A percentile compares a stretch with the other conserved stretches of the same genome.
Conservation (phyloP, 2,797 vertebrate species). For the Bufotes viridis region DNA sequence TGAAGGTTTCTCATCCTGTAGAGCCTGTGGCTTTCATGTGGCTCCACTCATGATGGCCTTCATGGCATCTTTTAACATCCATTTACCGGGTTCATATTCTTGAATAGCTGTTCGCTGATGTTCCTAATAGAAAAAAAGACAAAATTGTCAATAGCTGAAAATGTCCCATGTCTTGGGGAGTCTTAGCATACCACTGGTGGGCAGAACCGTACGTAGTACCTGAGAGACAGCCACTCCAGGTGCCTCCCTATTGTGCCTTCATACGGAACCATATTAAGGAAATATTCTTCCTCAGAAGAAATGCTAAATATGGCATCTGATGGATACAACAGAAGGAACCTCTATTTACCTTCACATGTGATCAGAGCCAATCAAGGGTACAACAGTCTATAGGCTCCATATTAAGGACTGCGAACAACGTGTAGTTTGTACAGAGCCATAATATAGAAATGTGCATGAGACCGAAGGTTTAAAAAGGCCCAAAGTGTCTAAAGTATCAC, state of each 20-base stretch:
- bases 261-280: background rate
- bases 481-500: too few relatives aligned
- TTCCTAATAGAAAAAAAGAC: constrained; percentile 14
- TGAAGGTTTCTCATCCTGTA: background rate
- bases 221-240: background rate
- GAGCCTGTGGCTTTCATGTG: background rate
- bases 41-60: background rate
- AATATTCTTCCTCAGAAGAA: too few relatives aligned
- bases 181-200: background rate
- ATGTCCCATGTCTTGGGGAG: background rate
- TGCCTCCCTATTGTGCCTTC: too few relatives aligned
- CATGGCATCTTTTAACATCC: background rate
- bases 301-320: too few relatives aligned
- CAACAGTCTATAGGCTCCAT: too few relatives aligned
- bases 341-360: too few relatives aligned
- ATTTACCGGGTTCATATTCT: background rate
- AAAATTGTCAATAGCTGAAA: background rate
- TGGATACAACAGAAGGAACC: too few relatives aligned
- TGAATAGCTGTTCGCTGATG: constrained; percentile 22
- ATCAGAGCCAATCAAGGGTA: too few relatives aligned
- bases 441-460: too few relatives aligned
- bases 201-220: background rate
- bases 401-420: too few relatives aligned
- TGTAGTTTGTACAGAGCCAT: too few relatives aligned
- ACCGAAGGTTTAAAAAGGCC: too few relatives aligned